These are phyloP conservation scores for Mythimna vitellina DNA, from an alignment of 2,888 invertebrate genomes.

Conservation along the genomic window DNA sequence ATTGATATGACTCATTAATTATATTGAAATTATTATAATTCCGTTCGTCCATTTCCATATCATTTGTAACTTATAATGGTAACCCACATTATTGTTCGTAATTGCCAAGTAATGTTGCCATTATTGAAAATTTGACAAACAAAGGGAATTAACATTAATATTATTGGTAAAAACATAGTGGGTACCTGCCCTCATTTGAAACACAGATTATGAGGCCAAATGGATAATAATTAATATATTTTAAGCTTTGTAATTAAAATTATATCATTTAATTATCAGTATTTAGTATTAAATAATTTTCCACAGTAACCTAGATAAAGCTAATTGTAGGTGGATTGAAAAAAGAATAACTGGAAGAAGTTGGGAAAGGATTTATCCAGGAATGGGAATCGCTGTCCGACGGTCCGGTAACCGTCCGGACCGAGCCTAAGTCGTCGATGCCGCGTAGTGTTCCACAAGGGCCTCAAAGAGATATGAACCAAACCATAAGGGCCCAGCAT, in stretches of 20 bases:
- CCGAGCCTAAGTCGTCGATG: no score
- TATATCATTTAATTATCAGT: not conserved
- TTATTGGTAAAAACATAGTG: slow-evolving; percentile 8
- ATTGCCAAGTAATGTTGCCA: slow-evolving; percentile 26
- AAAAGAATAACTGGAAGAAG: no score
- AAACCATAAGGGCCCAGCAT: no score
- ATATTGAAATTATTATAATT: slow-evolving; percentile 46
- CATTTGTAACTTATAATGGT: slow-evolving; percentile 35
- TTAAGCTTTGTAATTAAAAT: slow-evolving; percentile 19
- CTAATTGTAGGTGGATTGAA: no score
- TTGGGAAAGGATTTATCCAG: no score
- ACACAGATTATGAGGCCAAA: slow-evolving; percentile 19
- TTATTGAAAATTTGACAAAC: slow-evolving; percentile 43
- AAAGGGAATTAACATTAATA: slow-evolving; percentile 35
- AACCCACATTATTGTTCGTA: slow-evolving; percentile 31
- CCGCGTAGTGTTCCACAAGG: no score
- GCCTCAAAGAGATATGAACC: no score
- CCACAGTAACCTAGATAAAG: no score
- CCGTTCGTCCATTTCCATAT: slow-evolving; percentile 47
- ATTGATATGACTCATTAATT: slow-evolving; percentile 45
- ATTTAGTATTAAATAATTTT: no score
- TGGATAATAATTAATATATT: slow-evolving; percentile 21
- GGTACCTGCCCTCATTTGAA: slow-evolving; percentile 27
- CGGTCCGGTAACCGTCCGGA: no score
- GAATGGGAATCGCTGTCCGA: no score